Evolutionary conservation across 1,140 invertebrate genomes (phyloP), one percentile per base, ranked within the genome.

Genomic region (Cryptotermes secundus): DNA sequence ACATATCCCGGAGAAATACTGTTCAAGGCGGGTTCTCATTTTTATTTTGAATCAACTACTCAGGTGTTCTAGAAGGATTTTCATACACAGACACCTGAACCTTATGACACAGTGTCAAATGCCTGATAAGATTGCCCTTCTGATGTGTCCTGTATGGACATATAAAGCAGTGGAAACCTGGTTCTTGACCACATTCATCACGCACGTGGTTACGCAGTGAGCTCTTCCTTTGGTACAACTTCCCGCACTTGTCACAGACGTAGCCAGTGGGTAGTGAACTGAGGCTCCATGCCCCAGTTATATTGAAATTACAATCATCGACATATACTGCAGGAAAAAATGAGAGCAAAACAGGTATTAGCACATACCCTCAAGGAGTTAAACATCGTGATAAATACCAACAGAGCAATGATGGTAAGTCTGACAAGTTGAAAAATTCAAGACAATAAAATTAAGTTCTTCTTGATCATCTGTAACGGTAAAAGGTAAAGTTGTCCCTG

Each of bases 201-300:
- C 92, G 92, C 3, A 91, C 88, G 85, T 93, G 92, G 26, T 91
- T 89, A 45, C 90, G 90, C 45, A 92, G 86, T 3, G 91, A 91
- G 59, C 91, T 90, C 42, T 88, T 87, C 45, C 90, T 88, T 38
- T 88, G 90, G 86, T 92, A 92, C 1, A 87, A 88, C 49, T 89
- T 89, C 34, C 90, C 90, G 80, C 91, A 92, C n/a, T 89, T 88
- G 1, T 87, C 87, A 83, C 92, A 92, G 16, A 42, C 81, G 24
- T 19, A 82, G 35, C 22, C n/a, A 72, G 26, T 12, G 4, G 59
- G 26, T 72, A 72, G 59, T n/a, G 59, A 7, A 31, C 31, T 72
- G 3, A 72, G 59, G n/a, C 59, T 72, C 59, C 59, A 72, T n/a
- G n/a, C 59, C 9, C n/a, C 59, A 72, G 59, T 31, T n/a, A 72